Conservation (phyloP, 2,888 invertebrate genomes). For the Eilema griseolum region DNA sequence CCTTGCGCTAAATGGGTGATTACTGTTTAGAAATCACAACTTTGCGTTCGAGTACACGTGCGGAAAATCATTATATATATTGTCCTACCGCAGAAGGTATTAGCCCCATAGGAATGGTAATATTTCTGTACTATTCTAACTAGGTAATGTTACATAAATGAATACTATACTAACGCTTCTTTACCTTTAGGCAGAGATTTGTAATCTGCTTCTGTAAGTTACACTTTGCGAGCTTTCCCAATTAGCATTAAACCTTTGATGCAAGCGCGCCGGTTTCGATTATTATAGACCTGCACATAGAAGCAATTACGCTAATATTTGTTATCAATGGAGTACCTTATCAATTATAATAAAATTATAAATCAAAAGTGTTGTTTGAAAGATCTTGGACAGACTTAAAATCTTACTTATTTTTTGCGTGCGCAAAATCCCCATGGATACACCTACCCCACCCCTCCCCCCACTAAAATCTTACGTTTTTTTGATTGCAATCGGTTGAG, state of each 20-base stretch:
- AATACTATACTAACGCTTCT: neutral
- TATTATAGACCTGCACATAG: neutral
- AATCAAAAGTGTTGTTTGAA: no score
- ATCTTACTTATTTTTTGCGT: no score
- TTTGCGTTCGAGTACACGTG: neutral
- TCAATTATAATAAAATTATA: no score
- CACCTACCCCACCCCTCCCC: no score
- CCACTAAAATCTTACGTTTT: no score
- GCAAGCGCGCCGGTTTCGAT: neutral
- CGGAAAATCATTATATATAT: slow-evolving; percentile 3
- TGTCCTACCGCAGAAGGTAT: neutral
- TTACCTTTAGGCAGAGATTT: neutral
- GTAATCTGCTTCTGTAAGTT: no score
- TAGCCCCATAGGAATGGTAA: neutral
- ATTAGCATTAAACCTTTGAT: no score
- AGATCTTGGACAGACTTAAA: no score
- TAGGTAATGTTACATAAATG: neutral
- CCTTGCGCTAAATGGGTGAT: slow-evolving; percentile 4
- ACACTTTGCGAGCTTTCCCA: no score
- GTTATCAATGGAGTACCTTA: neutral
- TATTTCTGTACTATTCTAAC: neutral
- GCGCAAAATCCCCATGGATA: no score
- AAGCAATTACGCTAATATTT: no score
- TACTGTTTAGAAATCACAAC: slow-evolving; percentile 14
- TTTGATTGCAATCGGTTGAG: no score